Base-by-base conservation (phyloP, 2,888 invertebrate genomes). In the Ethmia dodecea region DNA sequence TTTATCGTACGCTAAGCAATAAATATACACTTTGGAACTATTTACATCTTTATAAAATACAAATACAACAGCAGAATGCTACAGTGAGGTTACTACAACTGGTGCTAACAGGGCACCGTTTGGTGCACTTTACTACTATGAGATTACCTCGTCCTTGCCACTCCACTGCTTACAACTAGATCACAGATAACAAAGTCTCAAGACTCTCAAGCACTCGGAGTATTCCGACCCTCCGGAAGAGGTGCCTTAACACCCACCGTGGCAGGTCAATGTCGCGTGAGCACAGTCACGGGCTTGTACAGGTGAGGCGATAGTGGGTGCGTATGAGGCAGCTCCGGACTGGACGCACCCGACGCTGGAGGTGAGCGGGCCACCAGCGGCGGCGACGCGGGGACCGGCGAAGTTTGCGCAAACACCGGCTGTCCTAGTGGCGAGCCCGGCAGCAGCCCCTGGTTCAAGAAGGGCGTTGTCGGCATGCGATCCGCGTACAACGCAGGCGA, bases 261-360 rank as follows among this genome's bases (percentile, higher is more conserved):
- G 15, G 13, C 35, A 35, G 43, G 37, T 79, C 76, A 86, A 49
- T 89, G 88, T 54, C 89, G 79, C 40, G 88, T 86, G 16, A 89
- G 80, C 16, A 89, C 86, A 31, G 89, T 87, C 43, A 89, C 73
- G 1, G 89, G 89, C 52, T 89, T 86, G 73, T 72, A 86, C 55
- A 86, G 86, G 49, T 88, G 84, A 1, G 77, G 72, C 37, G 83
- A 48, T n/a, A 78, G 68, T 1, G 77, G 65, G 49, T 77, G 84
- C 5, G 77, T 70, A 13, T 77, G 67, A 0, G 77, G 74, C 43
- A 81, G 68, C 50, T 83, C 83, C 13, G 84, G 80, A 45, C 80
- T 80, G 22, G 81, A 76, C 4, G 76, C 52, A 12, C 78, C 78
- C 0, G 83, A 78, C 15, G 69, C 63, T 1, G 76, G 71, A 0